Evolutionary conservation across 2,797 vertebrate species (phyloP), one percentile per base, ranked within the genome.

Genomic region (Pangasius larnaudii): DNA sequence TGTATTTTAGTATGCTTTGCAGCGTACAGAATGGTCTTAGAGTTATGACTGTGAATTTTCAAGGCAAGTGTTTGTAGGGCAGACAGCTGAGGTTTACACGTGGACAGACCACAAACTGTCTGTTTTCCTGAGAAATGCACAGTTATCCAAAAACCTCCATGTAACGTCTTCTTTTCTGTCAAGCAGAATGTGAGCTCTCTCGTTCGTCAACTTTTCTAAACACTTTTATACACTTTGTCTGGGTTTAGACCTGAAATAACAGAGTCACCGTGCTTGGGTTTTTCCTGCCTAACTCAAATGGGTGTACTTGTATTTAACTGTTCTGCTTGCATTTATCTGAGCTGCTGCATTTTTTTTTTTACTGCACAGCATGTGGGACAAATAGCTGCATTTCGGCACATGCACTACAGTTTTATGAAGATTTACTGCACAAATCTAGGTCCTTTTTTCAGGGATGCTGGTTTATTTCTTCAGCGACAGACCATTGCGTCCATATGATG

Each of bases 401-500:
- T 53, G 81, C 84, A 42, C 33, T 13, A 39, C 63, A 9, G 42
- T 75, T 85, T 65, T 51, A 65, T 75, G 56, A 65, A 85, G 75
- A 85, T 85, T 84, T 72, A n/a, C 84, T 51, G 67, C 78, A 36
- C 11, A 16, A n/a, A 53, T 77, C 46, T 30, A 27, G 82, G 85
- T 79, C 69, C 49, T 71, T 85, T 86, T 59, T 71, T 39, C 39
- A 72, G 84, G 46, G 77, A 90, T 58, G 90, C 22, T 61, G 82
- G 92, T 95, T 95, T 94, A 93, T 91, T 90, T 92, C 89, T 92
- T 90, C 91, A 90, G 84, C 42, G 30, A 72, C 82, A 87, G 93
- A 93, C 93, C 91, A 91, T 77, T 77, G 89, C 84, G 79, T 61
- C 80, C 24, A 87, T 93, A 92, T 92, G 90, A 94, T 85, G 92